Evolutionary conservation across 2,888 invertebrate genomes (phyloP).

Genomic region (Plebejus anna): DNA sequence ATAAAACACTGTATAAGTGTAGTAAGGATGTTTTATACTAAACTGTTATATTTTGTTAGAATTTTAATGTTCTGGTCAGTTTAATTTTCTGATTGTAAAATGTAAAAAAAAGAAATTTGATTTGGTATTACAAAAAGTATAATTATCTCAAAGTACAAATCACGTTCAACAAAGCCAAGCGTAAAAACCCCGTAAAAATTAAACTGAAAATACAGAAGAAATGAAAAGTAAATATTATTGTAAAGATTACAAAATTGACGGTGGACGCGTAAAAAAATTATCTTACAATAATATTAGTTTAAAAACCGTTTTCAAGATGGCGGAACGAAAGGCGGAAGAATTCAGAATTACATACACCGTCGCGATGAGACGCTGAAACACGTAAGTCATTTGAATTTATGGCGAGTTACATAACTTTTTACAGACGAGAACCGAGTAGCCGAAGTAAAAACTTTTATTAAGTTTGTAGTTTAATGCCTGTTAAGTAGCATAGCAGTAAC

Average conservation of each 20-base stretch:
- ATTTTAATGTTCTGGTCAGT: no score
- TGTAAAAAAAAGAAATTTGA: not conserved
- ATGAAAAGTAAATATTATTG: constrained; percentile 7
- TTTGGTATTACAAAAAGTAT: not conserved
- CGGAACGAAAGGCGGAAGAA: constrained; percentile 10
- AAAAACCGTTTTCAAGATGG: constrained; percentile 17
- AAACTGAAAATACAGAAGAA: constrained; percentile 1
- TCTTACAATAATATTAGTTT: constrained; percentile 24
- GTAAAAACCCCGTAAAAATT: not conserved
- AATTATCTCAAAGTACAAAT: not conserved
- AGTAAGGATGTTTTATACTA: no score
- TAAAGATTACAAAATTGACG: not conserved
- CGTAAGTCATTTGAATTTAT: constrained; percentile 19
- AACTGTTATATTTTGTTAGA: no score
- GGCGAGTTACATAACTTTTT: constrained; percentile 4
- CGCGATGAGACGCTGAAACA: constrained; percentile 18
- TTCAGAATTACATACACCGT: not conserved
- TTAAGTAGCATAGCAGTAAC: not conserved
- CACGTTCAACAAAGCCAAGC: not conserved
- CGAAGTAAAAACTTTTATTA: not conserved
- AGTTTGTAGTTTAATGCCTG: not conserved
- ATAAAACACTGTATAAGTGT: no score
- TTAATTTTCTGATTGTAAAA: no score
- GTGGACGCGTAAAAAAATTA: constrained; percentile 10
- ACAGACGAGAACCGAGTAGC: not conserved